Evolutionary conservation across 2,888 invertebrate species (phyloP).

Genomic region (Morinoia aosen): DNA sequence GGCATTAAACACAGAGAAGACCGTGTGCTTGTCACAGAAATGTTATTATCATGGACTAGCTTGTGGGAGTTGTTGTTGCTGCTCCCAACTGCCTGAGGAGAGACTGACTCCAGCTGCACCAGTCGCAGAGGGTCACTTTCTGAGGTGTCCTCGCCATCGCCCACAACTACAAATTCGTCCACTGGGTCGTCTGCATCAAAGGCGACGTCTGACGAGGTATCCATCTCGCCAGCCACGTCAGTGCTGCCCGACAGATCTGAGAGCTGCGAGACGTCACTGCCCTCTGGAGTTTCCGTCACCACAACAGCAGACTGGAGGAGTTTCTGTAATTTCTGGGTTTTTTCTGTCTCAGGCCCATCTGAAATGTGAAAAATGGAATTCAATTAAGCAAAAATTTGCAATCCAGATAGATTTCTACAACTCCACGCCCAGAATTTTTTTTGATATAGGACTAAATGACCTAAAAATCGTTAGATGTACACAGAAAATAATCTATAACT

Average conservation of each 20-base stretch:
- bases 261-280: not conserved
- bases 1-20: not conserved
- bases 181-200: not conserved
- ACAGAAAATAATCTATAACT: no score
- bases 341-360: conserved; percentile 59
- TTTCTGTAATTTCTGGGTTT: conserved; percentile 54
- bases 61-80: not conserved
- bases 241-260: not conserved
- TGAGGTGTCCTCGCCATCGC: not conserved
- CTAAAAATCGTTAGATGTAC: no score
- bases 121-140: not conserved
- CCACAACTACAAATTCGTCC: not conserved
- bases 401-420: no score
- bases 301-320: conserved; percentile 59
- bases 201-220: not conserved
- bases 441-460: no score
- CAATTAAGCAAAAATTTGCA: not conserved
- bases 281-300: conserved; percentile 42
- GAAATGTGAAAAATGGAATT: not conserved
- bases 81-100: not conserved
- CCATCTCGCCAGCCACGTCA: not conserved
- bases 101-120: not conserved
- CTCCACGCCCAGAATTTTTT: not conserved
- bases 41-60: not conserved
- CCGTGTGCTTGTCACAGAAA: not conserved